Evolutionary conservation across 2,888 invertebrate genomes (phyloP).

Genomic region (Tetheella fluctuosa): DNA sequence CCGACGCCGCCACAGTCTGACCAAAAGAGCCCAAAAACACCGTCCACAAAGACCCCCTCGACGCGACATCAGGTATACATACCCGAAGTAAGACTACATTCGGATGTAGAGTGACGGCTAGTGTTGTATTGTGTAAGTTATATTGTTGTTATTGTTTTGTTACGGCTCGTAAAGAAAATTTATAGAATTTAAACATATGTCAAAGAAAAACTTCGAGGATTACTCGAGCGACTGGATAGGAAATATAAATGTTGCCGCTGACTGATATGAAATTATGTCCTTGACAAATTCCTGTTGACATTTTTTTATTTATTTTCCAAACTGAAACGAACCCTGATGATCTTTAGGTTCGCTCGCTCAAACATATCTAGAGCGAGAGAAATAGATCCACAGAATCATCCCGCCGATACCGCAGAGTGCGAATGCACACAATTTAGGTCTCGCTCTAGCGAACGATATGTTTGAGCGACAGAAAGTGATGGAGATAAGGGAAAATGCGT

Average conservation of each 20-base stretch:
- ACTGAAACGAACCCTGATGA: neutral
- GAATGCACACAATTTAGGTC: no score
- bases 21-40: slow-evolving; percentile 75
- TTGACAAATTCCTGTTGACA: neutral
- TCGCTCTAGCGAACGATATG: no score
- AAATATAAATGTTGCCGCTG: neutral
- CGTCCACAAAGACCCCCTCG: slow-evolving; percentile 66
- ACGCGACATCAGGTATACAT: slow-evolving; percentile 45
- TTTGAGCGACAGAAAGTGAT: no score
- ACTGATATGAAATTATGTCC: slow-evolving; percentile 1
- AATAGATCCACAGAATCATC: no score
- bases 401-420: no score
- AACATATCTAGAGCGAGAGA: no score
- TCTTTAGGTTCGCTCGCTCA: no score
- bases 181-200: neutral
- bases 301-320: neutral
- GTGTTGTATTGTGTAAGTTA: slow-evolving; percentile 20
- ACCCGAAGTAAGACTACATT: slow-evolving; percentile 43
- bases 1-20: slow-evolving; percentile 77
- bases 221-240: neutral
- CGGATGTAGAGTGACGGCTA: slow-evolving; percentile 27
- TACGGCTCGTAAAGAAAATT: slow-evolving; percentile 13
- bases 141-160: slow-evolving; percentile 22
- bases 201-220: neutral
- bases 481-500: no score